Conservation (phyloP, 2,888 invertebrate species). For the Hetaerina titia region DNA sequence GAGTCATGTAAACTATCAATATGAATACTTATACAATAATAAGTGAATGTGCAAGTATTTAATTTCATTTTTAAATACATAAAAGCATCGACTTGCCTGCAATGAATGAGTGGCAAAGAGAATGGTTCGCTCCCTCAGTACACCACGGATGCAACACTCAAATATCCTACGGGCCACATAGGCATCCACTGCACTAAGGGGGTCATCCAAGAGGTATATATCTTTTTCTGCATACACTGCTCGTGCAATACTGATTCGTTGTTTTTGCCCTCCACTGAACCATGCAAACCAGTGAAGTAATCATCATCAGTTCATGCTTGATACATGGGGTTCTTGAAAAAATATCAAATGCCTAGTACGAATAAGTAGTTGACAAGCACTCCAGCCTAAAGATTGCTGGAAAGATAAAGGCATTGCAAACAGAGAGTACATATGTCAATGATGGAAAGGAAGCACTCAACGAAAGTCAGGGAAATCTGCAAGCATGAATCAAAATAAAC, state of each 20-base stretch:
- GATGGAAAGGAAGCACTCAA: background rate
- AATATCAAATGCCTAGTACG: background rate
- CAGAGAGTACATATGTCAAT: background rate
- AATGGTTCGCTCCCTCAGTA: slow-evolving; percentile 75
- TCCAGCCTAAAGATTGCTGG: background rate
- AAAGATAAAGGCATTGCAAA: background rate
- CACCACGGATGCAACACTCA: slow-evolving; percentile 76
- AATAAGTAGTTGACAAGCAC: background rate
- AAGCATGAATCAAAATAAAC: background rate
- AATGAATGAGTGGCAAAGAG: slow-evolving; percentile 76
- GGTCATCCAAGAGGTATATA: slow-evolving; percentile 80
- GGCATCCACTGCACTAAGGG: slow-evolving; percentile 80
- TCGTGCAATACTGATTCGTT: slow-evolving; percentile 77
- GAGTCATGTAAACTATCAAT: no score
- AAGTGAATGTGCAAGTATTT: background rate
- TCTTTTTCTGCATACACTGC: slow-evolving; percentile 77
- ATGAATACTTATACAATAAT: no score
- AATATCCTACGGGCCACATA: slow-evolving; percentile 81
- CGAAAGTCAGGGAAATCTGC: background rate
- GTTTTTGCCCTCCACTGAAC: slow-evolving; percentile 77
- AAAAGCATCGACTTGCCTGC: slow-evolving; percentile 72
- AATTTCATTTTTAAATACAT: background rate
- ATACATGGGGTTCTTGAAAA: background rate
- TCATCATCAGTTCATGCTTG: slow-evolving; percentile 19
- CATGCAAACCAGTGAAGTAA: slow-evolving; percentile 49